Conservation (phyloP, 2,888 invertebrate species). For the Minunthozetes semirufus region DNA sequence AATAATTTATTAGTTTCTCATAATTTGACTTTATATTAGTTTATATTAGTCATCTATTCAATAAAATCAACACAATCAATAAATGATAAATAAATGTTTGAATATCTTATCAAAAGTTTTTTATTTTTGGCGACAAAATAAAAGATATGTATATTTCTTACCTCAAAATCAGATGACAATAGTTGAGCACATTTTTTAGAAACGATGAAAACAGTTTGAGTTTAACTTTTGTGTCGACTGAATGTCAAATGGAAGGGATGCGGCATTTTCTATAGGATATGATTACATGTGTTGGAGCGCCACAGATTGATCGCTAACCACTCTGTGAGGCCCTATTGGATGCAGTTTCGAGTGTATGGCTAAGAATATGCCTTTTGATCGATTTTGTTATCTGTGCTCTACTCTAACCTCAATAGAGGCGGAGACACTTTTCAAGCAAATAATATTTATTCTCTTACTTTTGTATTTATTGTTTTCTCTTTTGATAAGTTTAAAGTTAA, state of each 20-base stretch:
- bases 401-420: constrained; percentile 29
- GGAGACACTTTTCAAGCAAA: constrained; percentile 28
- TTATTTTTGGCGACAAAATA: too few species aligned
- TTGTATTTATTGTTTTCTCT: constrained; percentile 26
- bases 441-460: constrained; percentile 12
- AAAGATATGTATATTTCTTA: not conserved
- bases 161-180: constrained; percentile 1
- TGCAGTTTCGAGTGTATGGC: constrained; percentile 9
- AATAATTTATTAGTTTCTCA: too few species aligned
- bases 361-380: constrained; percentile 22
- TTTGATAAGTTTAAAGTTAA: constrained; percentile 27
- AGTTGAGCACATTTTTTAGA: constrained; percentile 20
- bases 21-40: too few species aligned
- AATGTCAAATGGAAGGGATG: constrained; percentile 13
- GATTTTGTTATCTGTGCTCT: constrained; percentile 19
- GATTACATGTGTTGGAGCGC: constrained; percentile 26
- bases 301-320: constrained; percentile 24
- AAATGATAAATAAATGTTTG: too few species aligned
- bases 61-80: too few species aligned
- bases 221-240: constrained; percentile 1
- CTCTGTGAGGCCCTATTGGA: constrained; percentile 12
- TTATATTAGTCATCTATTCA: too few species aligned
- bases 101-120: too few species aligned
- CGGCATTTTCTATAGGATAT: constrained; percentile 33
- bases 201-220: not conserved